Percentiles rank a stretch among this genome's conserved stretches.
Evolutionary conservation across 2,888 invertebrate genomes (phyloP).

Genomic region (Tupiocoris notatus): DNA sequence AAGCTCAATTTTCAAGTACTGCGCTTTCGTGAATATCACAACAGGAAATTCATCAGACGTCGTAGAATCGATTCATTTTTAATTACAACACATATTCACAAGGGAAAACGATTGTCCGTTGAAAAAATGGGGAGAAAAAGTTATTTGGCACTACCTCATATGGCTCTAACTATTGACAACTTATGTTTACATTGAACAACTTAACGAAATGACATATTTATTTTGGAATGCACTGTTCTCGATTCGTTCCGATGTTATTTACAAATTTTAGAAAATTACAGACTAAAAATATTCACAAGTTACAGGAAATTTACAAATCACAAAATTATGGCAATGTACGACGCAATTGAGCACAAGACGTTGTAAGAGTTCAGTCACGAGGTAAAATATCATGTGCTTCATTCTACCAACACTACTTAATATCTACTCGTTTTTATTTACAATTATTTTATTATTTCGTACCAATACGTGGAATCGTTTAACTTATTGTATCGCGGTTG

Average conservation of each 20-base stretch:
- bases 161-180: slow-evolving; percentile 12
- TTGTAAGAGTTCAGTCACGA: slow-evolving; percentile 32
- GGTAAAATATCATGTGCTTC: slow-evolving; percentile 4
- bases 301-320: slow-evolving; percentile 22
- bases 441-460: too few relatives aligned
- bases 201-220: neutral
- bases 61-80: slow-evolving; percentile 6
- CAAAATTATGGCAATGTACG: slow-evolving; percentile 27
- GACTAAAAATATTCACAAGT: slow-evolving; percentile 8
- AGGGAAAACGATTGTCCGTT: slow-evolving; percentile 12
- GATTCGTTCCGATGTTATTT: neutral
- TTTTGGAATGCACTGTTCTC: neutral
- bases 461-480: too few relatives aligned
- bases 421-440: too few relatives aligned
- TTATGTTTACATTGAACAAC: neutral
- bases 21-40: too few relatives aligned
- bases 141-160: slow-evolving; percentile 33
- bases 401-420: neutral
- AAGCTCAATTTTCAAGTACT: too few relatives aligned
- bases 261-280: neutral
- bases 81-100: slow-evolving; percentile 33
- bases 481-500: too few relatives aligned
- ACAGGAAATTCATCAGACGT: too few relatives aligned
- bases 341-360: slow-evolving; percentile 26
- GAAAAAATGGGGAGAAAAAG: neutral